Conservation (phyloP, 2,888 invertebrate species). For the Dascillus cervinus region DNA sequence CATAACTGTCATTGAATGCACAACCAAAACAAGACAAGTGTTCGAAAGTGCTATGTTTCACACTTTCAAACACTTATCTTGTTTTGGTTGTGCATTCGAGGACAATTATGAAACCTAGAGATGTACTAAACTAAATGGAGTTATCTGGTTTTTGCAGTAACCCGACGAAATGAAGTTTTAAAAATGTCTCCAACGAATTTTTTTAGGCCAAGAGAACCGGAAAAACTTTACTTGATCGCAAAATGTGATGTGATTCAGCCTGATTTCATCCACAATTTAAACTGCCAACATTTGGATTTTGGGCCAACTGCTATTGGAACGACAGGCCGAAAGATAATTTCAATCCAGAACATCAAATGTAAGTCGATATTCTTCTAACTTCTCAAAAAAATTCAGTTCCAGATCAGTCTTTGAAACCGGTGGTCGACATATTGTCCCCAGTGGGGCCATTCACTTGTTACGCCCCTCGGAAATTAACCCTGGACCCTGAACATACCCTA, state of each 20-base stretch:
- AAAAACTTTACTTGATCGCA: conserved; percentile 20
- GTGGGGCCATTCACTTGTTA: conserved; percentile 18
- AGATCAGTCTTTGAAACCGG: conserved; percentile 15
- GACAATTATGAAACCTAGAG: too few species aligned
- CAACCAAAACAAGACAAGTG: too few species aligned
- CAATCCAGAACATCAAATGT: conserved; percentile 25
- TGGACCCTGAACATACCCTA: conserved; percentile 21
- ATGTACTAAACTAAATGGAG: too few species aligned
- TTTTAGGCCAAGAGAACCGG: conserved; percentile 11
- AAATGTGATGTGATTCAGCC: conserved; percentile 25
- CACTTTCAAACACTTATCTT: too few species aligned
- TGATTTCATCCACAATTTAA: conserved; percentile 25
- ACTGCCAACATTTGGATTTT: conserved; percentile 25
- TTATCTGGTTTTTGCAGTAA: too few species aligned
- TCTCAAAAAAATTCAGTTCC: too few species aligned
- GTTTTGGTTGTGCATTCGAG: too few species aligned
- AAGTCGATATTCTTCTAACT: conserved; percentile 7
- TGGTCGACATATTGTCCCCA: conserved; percentile 14
- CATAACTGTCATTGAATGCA: too few species aligned
- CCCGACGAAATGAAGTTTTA: too few species aligned
- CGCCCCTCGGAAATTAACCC: conserved; percentile 5
- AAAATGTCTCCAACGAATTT: conserved; percentile 2
- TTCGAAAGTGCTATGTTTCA: too few species aligned
- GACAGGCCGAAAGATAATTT: conserved; percentile 16
- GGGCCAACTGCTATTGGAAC: conserved; percentile 21